Conservation (phyloP, 1,140 invertebrate species). For the Drosophila equinoxialis region DNA sequence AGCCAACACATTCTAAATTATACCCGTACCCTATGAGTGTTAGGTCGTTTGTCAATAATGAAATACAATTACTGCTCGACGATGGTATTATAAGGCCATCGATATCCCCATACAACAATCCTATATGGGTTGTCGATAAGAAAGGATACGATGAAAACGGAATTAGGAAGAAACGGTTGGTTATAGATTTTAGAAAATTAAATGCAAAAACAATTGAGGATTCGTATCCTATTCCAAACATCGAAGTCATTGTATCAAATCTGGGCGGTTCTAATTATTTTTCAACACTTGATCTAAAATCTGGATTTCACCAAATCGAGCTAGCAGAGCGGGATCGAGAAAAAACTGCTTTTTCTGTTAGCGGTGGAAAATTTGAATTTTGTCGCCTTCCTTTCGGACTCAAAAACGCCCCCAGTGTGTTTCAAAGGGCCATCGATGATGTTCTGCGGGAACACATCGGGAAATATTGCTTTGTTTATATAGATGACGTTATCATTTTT, state of each 20-base stretch:
- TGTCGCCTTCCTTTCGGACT: no score
- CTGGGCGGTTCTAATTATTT: neutral
- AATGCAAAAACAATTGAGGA: conserved; percentile 1
- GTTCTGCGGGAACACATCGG: no score
- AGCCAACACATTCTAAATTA: neutral
- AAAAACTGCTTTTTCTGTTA: conserved; percentile 11
- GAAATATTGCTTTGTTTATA: conserved; percentile 2
- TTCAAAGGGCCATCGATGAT: no score
- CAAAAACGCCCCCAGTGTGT: no score
- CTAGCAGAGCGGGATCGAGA: conserved; percentile 1
- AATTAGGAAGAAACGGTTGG: conserved; percentile 6
- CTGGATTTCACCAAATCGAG: neutral
- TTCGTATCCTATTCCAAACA: conserved; percentile 1
- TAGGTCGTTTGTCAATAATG: conserved; percentile 1
- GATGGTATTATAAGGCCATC: neutral
- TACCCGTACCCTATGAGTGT: neutral
- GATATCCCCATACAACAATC: neutral
- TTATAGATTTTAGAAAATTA: conserved; percentile 16
- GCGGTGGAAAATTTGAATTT: neutral
- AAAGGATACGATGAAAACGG: neutral
- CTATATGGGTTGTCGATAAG: neutral
- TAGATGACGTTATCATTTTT: neutral
- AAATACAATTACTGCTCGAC: neutral
- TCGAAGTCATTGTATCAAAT: neutral
- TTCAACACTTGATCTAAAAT: neutral